Conservation (phyloP, 2,888 invertebrate species). For the Parasteatoda lunata region DNA sequence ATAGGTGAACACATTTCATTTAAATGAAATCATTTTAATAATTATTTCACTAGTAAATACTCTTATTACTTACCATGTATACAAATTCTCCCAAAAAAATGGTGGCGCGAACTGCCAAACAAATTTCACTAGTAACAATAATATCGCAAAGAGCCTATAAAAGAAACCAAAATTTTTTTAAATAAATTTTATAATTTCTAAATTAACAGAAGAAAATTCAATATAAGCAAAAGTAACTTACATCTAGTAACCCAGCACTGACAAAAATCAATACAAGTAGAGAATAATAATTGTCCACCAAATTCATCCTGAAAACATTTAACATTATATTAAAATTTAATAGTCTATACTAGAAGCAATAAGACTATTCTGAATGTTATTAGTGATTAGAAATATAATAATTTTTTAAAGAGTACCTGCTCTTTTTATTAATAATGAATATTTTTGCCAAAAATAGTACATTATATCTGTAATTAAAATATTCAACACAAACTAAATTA, state of each 20-base stretch:
- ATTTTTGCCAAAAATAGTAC: neutral
- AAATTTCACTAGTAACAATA: slow-evolving; percentile 89
- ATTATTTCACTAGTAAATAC: too few species aligned
- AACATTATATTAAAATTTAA: neutral
- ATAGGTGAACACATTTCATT: too few species aligned
- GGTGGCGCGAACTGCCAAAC: slow-evolving; percentile 92
- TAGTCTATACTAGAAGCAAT: neutral
- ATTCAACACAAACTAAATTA: neutral
- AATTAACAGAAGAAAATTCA: neutral
- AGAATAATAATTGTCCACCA: slow-evolving; percentile 92
- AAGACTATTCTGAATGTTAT: neutral
- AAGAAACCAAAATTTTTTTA: neutral
- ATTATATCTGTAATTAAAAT: neutral
- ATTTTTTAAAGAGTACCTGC: neutral
- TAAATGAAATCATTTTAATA: too few species aligned
- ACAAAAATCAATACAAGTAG: slow-evolving; percentile 90
- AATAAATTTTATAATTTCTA: neutral
- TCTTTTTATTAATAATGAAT: neutral
- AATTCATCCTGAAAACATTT: slow-evolving; percentile 82
- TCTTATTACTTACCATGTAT: slow-evolving; percentile 81
- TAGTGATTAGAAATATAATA: neutral
- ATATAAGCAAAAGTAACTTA: slow-evolving; percentile 68
- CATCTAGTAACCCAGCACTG: slow-evolving; percentile 87
- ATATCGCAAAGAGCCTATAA: slow-evolving; percentile 88
- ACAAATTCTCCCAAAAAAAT: slow-evolving; percentile 91